Percentiles rank a stretch among this genome's conserved stretches.
Evolutionary conservation across 2,113 vertebrate species (phyloP).

Genomic region (Melanotaenia duboulayi): DNA sequence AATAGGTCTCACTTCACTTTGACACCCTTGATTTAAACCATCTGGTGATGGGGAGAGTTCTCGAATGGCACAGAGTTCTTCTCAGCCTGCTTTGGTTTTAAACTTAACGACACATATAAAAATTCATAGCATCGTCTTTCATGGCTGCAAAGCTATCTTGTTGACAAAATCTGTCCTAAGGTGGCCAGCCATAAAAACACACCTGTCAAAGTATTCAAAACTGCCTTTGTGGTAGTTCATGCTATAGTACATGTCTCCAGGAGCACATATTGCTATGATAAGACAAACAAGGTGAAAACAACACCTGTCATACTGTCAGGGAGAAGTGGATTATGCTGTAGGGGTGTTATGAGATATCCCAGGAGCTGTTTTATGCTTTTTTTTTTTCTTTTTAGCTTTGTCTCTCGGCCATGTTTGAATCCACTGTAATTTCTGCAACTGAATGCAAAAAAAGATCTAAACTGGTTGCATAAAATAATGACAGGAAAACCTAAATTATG

Average conservation of each 20-base stretch:
- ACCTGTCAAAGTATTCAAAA: background rate
- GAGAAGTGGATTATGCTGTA: background rate
- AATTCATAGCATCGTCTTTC: background rate
- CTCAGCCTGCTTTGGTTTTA: background rate
- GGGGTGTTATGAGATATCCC: background rate
- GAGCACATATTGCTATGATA: background rate
- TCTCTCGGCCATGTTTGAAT: background rate
- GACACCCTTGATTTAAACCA: no score
- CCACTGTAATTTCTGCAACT: background rate
- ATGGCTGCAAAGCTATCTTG: background rate
- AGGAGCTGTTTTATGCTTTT: background rate
- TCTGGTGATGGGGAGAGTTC: background rate
- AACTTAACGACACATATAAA: background rate
- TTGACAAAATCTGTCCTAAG: background rate
- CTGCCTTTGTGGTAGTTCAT: background rate
- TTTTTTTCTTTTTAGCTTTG: background rate
- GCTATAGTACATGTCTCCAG: background rate
- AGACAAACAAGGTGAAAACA: background rate
- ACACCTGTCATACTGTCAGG: background rate
- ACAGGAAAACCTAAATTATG: background rate
- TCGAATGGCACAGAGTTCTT: background rate
- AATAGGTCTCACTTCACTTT: no score
- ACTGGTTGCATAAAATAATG: background rate
- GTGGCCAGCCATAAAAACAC: background rate
- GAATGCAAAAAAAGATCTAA: background rate